Base-by-base conservation (phyloP, 1,140 invertebrate genomes). In the Heliconius eleuchia region DNA sequence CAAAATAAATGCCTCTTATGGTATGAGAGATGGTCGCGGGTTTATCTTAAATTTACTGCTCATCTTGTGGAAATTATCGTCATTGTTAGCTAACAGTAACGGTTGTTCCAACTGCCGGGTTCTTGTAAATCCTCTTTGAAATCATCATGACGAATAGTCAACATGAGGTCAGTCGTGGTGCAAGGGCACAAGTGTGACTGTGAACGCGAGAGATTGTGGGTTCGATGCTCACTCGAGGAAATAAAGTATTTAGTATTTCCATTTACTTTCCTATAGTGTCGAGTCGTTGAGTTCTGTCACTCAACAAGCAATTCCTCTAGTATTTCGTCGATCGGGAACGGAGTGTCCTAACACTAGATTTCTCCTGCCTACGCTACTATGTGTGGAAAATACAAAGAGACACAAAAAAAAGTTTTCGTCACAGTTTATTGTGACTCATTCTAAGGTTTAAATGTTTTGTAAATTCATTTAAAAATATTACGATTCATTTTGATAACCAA, bases 1-100 rank as follows among this genome's bases (percentile, higher is more conserved):
- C 84, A 85, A 87, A 86, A 87, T 85, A 83, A 83, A 82, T 83
- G 78, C 82, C 84, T 86, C 79, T 85, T 86, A 85, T 83, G 85
- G 81, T 80, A 83, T 80, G 78, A 84, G 79, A 88, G 84, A 88
- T 85, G 79, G 80, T 77, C 60, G 57, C 46, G 82, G 75, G 77
- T 82, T 84, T 80, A 85, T 85, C 84, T 85, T 79, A 77, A 79
- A 77, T 77, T 81, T 84, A 82, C 80, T 83, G 78, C 78, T 84
- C 79, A 83, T 83, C 80, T 83, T 81, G 46, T 78, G 77, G 80
- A 81, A 81, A 78, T 81, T 81, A 81, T 81, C 75, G 79, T 80
- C 79, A 80, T 80, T 77, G 46, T 77, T 71, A 50, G 72, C 66
- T 74, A 76, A 77, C 79, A 80, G 76, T 76, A 80, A 72, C 76